phyloP scores from a whole-genome alignment of 2,797 vertebrate genomes.

The Manis javanica region DNA sequence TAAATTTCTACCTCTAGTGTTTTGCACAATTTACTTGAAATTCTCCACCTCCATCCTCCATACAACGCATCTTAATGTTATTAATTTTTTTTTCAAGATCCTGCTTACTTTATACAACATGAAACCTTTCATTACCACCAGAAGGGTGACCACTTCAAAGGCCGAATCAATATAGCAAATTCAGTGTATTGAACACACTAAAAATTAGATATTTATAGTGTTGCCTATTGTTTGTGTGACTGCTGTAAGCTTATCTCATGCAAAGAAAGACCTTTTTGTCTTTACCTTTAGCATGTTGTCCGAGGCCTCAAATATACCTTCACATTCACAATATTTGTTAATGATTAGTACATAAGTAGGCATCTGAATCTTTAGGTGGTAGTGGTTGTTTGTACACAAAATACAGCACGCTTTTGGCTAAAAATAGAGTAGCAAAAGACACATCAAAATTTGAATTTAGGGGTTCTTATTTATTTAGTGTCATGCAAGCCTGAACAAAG shows the following conservation, averaged over 20 bases:
- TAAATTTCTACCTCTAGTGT: not conserved
- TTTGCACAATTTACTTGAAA: not conserved
- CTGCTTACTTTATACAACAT: not conserved
- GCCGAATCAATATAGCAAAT: not conserved
- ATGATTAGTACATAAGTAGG: not conserved
- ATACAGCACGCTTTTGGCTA: not conserved
- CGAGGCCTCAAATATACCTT: not conserved
- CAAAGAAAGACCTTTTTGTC: not conserved
- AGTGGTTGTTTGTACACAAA: not conserved
- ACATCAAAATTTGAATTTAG: not conserved
- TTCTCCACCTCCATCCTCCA: not conserved
- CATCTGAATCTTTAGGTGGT: not conserved
- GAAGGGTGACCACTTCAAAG: not conserved
- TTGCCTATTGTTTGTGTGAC: not conserved
- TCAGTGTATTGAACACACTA: not conserved
- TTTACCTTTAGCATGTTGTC: not conserved
- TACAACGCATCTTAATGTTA: not conserved
- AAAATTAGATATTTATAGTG: not conserved
- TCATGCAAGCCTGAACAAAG: not conserved
- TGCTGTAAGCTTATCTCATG: not conserved
- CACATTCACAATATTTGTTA: not conserved
- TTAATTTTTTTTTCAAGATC: not conserved
- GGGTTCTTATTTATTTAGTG: not conserved
- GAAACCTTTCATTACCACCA: conserved; percentile 19
- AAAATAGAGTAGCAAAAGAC: not conserved